Evolutionary conservation across 2,888 invertebrate species (phyloP).

Genomic region (Latrodectus elegans): DNA sequence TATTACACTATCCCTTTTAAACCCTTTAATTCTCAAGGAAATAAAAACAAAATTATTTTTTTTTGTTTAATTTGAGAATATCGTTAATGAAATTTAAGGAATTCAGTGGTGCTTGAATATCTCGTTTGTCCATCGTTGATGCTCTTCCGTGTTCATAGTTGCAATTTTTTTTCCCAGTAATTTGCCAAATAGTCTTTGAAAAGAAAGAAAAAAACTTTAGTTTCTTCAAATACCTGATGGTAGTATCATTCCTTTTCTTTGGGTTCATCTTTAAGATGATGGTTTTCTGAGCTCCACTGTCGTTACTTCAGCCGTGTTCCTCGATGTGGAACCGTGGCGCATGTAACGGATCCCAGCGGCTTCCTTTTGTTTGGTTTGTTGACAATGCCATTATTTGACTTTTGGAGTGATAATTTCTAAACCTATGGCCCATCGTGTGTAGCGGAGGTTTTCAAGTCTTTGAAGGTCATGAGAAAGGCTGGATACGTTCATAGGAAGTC

Average conservation of each 20-base stretch:
- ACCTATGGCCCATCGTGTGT: neutral
- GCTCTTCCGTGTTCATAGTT: neutral
- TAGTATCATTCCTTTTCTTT: neutral
- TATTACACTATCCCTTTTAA: neutral
- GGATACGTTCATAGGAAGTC: too few species aligned
- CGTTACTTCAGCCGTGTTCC: neutral
- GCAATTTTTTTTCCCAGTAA: neutral
- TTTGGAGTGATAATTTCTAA: neutral
- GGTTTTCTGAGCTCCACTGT: neutral
- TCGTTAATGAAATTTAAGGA: neutral
- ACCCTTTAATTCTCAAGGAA: neutral
- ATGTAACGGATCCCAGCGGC: slow-evolving; percentile 3
- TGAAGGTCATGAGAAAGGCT: neutral
- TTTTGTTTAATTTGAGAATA: neutral
- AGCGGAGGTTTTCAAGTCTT: neutral
- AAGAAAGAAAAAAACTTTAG: neutral
- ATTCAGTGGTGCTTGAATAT: neutral
- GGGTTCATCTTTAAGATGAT: neutral
- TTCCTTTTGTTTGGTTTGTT: neutral
- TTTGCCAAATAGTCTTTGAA: neutral
- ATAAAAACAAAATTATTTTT: too few species aligned
- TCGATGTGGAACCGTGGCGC: slow-evolving; percentile 4
- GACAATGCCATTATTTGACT: neutral
- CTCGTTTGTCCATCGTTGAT: neutral
- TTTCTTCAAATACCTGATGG: neutral